Base-by-base conservation (phyloP, 1,140 invertebrate genomes). In the Thalassaphorura encarpata region DNA sequence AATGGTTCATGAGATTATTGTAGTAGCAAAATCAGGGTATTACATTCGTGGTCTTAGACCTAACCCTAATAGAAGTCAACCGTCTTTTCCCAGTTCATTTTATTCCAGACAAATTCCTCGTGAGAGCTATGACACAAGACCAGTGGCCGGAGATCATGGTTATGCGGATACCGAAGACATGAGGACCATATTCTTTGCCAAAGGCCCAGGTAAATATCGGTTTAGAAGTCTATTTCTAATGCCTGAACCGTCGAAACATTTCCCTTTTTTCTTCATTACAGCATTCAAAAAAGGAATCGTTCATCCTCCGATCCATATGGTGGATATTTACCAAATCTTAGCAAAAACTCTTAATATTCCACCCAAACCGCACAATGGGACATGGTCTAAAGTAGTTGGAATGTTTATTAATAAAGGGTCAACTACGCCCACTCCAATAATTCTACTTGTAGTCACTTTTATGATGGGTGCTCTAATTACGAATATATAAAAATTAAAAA, bases 141-240 rank as follows among this genome's bases (percentile, higher is more conserved):
- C 40, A 24, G 40, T 19, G 48, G 53, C 42, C 28, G 71, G 71
- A 23, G 59, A 63, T 27, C 71, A 73, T 54, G 72, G 72, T 6
- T 73, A 71, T 49, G 61, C 67, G 47, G 59, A 68, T 33, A 60
- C 62, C 24, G 40, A 62, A 39, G 69, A 73, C 18, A 73, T 73
- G 72, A 60, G 69, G 52, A 67, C 66, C 0, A 71, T 73, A 50
- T 72, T 73, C 63, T 70, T 70, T 33, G 71, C 69, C 11, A 68
- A 64, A 57, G 72, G 72, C 47, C 71, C 70, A 54, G 70, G 62
- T 64, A 59, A 49, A 26, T 42, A 28, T n/a, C n/a, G n/a, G n/a
- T n/a, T n/a, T n/a, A n/a, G n/a, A n/a, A n/a, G n/a, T n/a, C n/a
- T n/a, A n/a, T n/a, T n/a, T n/a, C n/a, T n/a, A n/a, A n/a, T n/a